Conservation (phyloP, 1,140 invertebrate genomes). For the Pogonomyrmex barbatus region DNA sequence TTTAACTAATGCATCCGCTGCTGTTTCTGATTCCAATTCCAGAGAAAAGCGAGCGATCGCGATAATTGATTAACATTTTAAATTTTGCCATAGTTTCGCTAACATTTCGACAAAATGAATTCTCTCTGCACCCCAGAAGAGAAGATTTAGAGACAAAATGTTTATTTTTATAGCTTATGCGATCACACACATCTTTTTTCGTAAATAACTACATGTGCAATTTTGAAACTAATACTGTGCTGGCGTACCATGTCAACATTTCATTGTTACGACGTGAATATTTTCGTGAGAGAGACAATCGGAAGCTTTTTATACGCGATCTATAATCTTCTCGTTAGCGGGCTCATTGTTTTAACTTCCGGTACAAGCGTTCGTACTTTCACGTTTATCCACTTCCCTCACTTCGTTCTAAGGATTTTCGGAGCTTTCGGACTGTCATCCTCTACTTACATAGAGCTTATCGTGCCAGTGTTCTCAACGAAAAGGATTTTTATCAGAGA, state of each 20-base stretch:
- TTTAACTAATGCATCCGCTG: conserved; percentile 48
- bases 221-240: not conserved
- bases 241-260: not conserved
- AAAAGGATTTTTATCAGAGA: conserved; percentile 59
- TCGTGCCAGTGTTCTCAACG: conserved; percentile 53
- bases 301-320: conserved; percentile 34
- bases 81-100: not conserved
- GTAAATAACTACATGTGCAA: not conserved
- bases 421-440: conserved; percentile 59
- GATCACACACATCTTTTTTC: not conserved
- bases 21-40: not conserved
- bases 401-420: conserved; percentile 63
- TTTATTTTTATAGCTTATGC: not conserved
- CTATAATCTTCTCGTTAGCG: conserved; percentile 41
- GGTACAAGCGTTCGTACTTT: conserved; percentile 34
- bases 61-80: not conserved
- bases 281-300: not conserved
- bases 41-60: not conserved
- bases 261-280: not conserved
- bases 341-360: conserved; percentile 27
- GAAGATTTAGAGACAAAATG: not conserved
- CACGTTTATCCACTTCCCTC: conserved; percentile 27
- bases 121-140: no score
- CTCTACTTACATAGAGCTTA: conserved; percentile 67
- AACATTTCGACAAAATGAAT: not conserved